Conservation (phyloP, 1,140 invertebrate species). For the Chymomyza costata region DNA sequence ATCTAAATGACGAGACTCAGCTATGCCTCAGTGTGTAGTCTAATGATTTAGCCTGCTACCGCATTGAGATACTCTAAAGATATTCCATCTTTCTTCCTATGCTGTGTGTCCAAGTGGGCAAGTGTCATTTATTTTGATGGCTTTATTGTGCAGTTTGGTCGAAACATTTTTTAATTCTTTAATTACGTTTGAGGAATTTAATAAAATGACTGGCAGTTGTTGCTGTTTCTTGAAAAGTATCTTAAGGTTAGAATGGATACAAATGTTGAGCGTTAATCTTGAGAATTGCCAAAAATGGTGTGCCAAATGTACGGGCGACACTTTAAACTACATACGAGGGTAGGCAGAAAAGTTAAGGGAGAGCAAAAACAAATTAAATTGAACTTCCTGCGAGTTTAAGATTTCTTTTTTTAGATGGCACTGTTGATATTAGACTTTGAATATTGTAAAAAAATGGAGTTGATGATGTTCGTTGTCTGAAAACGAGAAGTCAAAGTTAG, state of each 20-base stretch:
- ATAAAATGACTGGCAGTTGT: not conserved
- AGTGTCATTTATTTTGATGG: not conserved
- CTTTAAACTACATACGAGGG: conserved; percentile 7
- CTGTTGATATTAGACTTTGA: too few relatives aligned
- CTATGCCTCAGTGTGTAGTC: conserved; percentile 29
- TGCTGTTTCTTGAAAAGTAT: too few relatives aligned
- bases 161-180: too few relatives aligned
- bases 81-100: conserved; percentile 1
- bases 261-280: conserved; percentile 23
- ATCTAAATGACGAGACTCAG: conserved; percentile 58
- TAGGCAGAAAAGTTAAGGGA: conserved; percentile 15
- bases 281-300: conserved; percentile 35
- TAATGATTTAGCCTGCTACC: conserved; percentile 42
- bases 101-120: not conserved
- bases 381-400: too few relatives aligned
- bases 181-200: too few relatives aligned
- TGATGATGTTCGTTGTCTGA: too few relatives aligned
- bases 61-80: too few relatives aligned
- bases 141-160: not conserved
- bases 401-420: too few relatives aligned
- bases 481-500: too few relatives aligned
- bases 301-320: conserved; percentile 7
- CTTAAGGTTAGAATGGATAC: too few relatives aligned
- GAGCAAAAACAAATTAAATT: conserved; percentile 11
- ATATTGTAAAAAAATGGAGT: too few relatives aligned